Evolutionary conservation across 1,140 invertebrate genomes (phyloP).

Genomic region (Phortica variegata): DNA sequence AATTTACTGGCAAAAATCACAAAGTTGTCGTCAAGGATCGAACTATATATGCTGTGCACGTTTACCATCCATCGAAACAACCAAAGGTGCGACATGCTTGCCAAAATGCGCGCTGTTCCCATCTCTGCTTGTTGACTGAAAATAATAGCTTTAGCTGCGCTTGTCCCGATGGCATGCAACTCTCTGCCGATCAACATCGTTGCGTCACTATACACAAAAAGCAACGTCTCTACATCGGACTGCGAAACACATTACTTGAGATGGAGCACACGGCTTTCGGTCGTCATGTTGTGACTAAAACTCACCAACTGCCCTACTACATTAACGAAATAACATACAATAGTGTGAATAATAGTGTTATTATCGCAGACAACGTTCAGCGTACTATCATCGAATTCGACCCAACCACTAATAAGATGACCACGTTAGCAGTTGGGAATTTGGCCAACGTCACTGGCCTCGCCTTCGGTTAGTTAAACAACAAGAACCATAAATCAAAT

Average conservation of each 20-base stretch:
- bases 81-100: slow-evolving; percentile 70
- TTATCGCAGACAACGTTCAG: slow-evolving; percentile 61
- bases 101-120: slow-evolving; percentile 65
- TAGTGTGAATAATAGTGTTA: slow-evolving; percentile 57
- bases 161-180: slow-evolving; percentile 72
- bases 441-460: slow-evolving; percentile 64
- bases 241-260: slow-evolving; percentile 50
- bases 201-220: slow-evolving; percentile 59
- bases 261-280: slow-evolving; percentile 60
- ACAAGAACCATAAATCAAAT: too few relatives aligned
- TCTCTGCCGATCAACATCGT: slow-evolving; percentile 59
- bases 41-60: slow-evolving; percentile 65
- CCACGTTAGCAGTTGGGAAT: slow-evolving; percentile 55
- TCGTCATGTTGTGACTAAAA: slow-evolving; percentile 47
- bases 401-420: slow-evolving; percentile 47
- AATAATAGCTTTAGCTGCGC: slow-evolving; percentile 67
- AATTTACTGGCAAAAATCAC: slow-evolving; percentile 67
- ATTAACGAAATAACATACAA: slow-evolving; percentile 58
- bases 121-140: slow-evolving; percentile 77
- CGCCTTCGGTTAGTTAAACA: slow-evolving; percentile 65
- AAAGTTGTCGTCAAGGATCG: slow-evolving; percentile 59
- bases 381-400: slow-evolving; percentile 57
- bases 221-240: slow-evolving; percentile 55
- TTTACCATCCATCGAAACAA: slow-evolving; percentile 68
- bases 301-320: slow-evolving; percentile 50